These are phyloP conservation scores for Idaea straminata DNA, from an alignment of 2,888 invertebrate species.

Conservation along the genomic window DNA sequence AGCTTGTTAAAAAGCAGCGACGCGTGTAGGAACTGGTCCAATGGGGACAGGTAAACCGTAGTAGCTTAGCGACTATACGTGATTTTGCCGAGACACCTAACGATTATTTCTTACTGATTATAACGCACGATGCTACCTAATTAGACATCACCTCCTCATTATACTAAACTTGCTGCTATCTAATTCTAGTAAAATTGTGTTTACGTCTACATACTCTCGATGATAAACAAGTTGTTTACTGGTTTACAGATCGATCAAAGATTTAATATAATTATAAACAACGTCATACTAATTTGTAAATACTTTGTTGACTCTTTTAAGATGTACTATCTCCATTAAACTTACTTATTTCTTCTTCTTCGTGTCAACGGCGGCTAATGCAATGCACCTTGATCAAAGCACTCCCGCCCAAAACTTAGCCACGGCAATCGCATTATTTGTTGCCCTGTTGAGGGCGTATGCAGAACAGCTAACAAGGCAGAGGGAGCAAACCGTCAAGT, in stretches of 20 bases:
- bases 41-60: slow-evolving; percentile 26
- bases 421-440: no score
- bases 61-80: slow-evolving; percentile 26
- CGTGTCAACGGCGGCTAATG: no score
- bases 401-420: no score
- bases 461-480: no score
- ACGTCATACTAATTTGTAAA: no score
- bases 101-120: slow-evolving; percentile 49
- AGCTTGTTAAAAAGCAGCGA: slow-evolving; percentile 32
- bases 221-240: background rate
- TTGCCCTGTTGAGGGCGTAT: no score
- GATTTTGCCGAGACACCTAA: slow-evolving; percentile 39
- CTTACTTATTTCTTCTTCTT: no score
- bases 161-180: slow-evolving; percentile 33
- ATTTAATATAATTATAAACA: no score
- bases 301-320: background rate
- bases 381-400: no score
- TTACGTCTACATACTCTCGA: slow-evolving; percentile 8
- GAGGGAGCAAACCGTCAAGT: no score
- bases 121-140: slow-evolving; percentile 28
- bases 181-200: slow-evolving; percentile 26
- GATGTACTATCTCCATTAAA: background rate
- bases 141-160: slow-evolving; percentile 41
- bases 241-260: background rate
- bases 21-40: slow-evolving; percentile 49